Base-by-base conservation (phyloP, 2,113 vertebrate genomes). In the Elgaria multicarinata region DNA sequence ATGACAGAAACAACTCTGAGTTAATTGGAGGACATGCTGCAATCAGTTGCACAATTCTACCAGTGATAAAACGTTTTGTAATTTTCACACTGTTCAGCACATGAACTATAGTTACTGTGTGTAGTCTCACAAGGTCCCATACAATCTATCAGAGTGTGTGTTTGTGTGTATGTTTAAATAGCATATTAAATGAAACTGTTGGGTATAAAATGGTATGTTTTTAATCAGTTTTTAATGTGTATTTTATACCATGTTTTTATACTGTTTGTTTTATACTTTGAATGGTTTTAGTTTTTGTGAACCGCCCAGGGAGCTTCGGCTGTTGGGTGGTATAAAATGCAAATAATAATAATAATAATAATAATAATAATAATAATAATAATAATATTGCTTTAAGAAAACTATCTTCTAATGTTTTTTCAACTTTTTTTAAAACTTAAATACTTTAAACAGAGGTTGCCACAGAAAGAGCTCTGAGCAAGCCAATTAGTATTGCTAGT, bases 121-220 rank as follows among this genome's bases (percentile, higher is more conserved):
- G 84, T 24, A 64, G 0, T 62, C 7, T 72, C 67, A 28, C 13
- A 39, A 5, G 4, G 69, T 42, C 24, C 14, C 50, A 58, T n/a
- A 71, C 26, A 91, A 24, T 87, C 89, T 89, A 50, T 71, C 36
- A 74, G 78, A n/a, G n/a, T n/a, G n/a, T n/a, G n/a, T n/a, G n/a
- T n/a, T n/a, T n/a, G n/a, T n/a, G n/a, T n/a, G n/a, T n/a, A n/a
- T n/a, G n/a, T n/a, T n/a, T n/a, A n/a, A n/a, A n/a, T n/a, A 42
- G n/a, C 76, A 33, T 39, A 88, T 16, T 44, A 91, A 92, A 87
- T 0, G 42, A 0, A 84, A 71, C 1, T 2, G 87, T 90, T 14
- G 67, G 55, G 93, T 91, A 88, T 3, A 88, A 83, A 91, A 55
- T 53, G 90, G 90, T 88, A 88, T n/a, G n/a, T n/a, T n/a, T n/a